Conservation (phyloP, 2,113 vertebrate species). For the Corythaeola cristata region DNA sequence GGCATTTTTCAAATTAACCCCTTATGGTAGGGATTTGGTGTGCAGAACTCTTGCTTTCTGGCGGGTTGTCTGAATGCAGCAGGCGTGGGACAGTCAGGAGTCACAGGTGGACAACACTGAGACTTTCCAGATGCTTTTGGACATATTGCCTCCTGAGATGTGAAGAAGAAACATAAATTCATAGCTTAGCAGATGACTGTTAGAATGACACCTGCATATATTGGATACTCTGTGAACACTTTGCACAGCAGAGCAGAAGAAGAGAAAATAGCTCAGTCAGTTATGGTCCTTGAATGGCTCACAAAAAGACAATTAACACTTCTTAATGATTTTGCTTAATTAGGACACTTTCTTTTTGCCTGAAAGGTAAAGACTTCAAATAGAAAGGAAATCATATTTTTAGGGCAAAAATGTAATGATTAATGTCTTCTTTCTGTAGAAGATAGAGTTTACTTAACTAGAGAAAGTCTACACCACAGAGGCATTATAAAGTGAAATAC, state of each 20-base stretch:
- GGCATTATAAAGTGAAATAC: background rate
- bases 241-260: background rate
- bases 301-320: background rate
- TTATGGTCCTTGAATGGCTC: background rate
- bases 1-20: conserved; percentile 37
- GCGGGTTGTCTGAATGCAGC: background rate
- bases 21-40: background rate
- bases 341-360: background rate
- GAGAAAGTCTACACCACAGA: background rate
- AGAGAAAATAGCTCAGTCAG: background rate
- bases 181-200: background rate
- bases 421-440: background rate
- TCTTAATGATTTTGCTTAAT: background rate
- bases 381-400: background rate
- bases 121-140: background rate
- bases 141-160: background rate
- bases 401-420: background rate
- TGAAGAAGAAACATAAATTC: background rate
- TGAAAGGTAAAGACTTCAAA: background rate
- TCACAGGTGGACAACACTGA: background rate
- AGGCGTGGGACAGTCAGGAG: background rate
- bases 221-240: background rate
- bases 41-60: background rate
- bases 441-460: background rate
- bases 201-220: background rate